Percentiles rank a stretch among this genome's conserved stretches.
Conservation (phyloP, 2,888 invertebrate species). For the Rhyacophila evoluta region DNA sequence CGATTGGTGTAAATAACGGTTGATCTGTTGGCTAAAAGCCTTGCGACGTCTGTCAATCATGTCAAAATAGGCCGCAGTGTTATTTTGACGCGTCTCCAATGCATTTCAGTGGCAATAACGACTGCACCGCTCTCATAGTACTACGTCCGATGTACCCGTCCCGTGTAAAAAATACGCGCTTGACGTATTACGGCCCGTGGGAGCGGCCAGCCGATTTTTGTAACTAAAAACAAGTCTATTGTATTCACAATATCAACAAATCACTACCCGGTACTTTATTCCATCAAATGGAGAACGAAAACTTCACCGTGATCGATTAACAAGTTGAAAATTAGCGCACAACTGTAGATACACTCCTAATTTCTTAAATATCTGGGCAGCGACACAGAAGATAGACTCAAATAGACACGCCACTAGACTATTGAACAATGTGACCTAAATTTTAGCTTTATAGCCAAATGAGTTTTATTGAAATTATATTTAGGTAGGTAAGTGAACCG, state of each 20-base stretch:
- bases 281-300: conserved; percentile 29
- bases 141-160: conserved; percentile 43
- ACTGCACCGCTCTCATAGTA: conserved; percentile 37
- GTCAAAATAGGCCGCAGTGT: conserved; percentile 40
- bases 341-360: conserved; percentile 41
- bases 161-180: conserved; percentile 48
- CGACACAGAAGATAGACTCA: conserved; percentile 44
- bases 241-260: conserved; percentile 31
- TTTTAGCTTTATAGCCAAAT: not conserved
- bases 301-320: conserved; percentile 45
- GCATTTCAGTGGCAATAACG: conserved; percentile 42
- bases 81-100: conserved; percentile 40
- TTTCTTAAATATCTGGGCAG: conserved; percentile 49
- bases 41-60: conserved; percentile 46
- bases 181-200: conserved; percentile 47
- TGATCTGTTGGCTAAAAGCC: conserved; percentile 38
- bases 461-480: not conserved
- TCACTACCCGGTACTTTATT: not conserved
- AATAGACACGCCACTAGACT: conserved; percentile 37
- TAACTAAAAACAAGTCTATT: conserved; percentile 23
- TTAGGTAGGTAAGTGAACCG: not conserved
- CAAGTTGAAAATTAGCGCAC: conserved; percentile 44
- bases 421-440: conserved; percentile 10
- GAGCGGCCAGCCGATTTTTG: conserved; percentile 42
- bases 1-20: conserved; percentile 40